Base-by-base conservation (phyloP, 35 echinoderm and acorn worm species). In the Patiria miniata region DNA sequence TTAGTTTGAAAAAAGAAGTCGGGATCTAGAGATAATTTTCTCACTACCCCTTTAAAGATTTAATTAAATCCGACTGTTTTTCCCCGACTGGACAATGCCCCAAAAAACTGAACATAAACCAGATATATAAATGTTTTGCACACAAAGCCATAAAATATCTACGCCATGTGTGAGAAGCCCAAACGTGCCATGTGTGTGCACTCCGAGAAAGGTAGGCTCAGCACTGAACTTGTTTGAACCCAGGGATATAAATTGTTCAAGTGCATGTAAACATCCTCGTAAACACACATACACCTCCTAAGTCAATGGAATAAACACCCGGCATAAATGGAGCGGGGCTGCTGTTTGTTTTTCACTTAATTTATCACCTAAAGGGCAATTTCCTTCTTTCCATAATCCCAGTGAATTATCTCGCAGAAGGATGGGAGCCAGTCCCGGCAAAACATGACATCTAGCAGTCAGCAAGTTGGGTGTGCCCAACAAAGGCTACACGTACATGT, bases 231-330 rank as follows among this genome's bases (percentile, higher is more conserved):
- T 73, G 29, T 22, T 30, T 73, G 65, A 73, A 32, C 65, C 29
- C 42, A 26, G 65, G 26, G 65, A 73, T 73, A 73, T 73, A 73
- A 73, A 73, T 73, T 73, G 65, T 73, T 73, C 65, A 73, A 73
- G 65, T 73, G 26, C 65, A 30, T 73, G 65, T 73, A 73, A 73
- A 73, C 65, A 73, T 73, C 65, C 65, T 73, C 8, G 65, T 73
- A 73, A 73, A 73, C 65, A 73, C 0, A 73, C 65, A 73, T 34
- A 73, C 65, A 73, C 42, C 42, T 30, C 65, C 22, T 30, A 1
- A 73, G 26, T 73, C 65, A 32, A 73, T 73, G 65, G 65, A 73
- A 73, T 73, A 73, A 73, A 73, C 65, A 73, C 65, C 19, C 10
- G 26, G 19, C 65, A 73, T 12, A 28, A 73, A 4, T 73, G 65